Percentiles rank a stretch among this genome's conserved stretches.
These are phyloP conservation scores for Onychorhynchus coronatus DNA, from an alignment of 2,113 vertebrate genomes.

Conservation along the genomic window DNA sequence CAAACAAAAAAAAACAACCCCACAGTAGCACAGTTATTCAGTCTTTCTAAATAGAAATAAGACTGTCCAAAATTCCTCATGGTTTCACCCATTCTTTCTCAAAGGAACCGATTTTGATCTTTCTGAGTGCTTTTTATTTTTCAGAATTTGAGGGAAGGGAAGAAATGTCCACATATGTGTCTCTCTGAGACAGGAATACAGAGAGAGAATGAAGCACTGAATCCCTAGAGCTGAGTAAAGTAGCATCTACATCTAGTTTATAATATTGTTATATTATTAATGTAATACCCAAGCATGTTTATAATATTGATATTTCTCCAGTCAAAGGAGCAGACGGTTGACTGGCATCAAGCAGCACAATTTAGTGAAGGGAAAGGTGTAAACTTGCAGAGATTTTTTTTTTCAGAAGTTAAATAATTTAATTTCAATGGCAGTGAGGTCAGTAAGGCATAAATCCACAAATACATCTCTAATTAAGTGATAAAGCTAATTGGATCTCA, in stretches of 20 bases:
- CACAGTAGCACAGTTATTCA: neutral
- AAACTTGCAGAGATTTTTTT: neutral
- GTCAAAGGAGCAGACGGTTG: neutral
- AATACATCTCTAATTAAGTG: constrained; percentile 50
- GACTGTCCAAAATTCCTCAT: neutral
- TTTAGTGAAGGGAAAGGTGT: neutral
- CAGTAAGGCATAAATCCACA: constrained; percentile 38
- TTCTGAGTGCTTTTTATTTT: neutral
- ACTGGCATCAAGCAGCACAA: neutral
- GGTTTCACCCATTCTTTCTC: neutral
- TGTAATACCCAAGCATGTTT: neutral
- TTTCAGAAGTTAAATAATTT: constrained; percentile 25
- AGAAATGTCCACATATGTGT: neutral
- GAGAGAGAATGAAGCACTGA: neutral
- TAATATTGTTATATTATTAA: too few species aligned
- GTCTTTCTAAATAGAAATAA: neutral
- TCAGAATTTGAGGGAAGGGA: neutral
- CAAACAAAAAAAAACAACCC: neutral
- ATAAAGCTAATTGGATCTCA: constrained; percentile 57
- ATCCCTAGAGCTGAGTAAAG: neutral
- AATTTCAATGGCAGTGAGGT: constrained; percentile 18
- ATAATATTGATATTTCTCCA: neutral
- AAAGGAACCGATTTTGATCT: neutral
- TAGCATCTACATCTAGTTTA: neutral
- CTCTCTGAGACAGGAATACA: neutral